Conservation (phyloP, 2,113 vertebrate genomes). For the Seriola dumerili region DNA sequence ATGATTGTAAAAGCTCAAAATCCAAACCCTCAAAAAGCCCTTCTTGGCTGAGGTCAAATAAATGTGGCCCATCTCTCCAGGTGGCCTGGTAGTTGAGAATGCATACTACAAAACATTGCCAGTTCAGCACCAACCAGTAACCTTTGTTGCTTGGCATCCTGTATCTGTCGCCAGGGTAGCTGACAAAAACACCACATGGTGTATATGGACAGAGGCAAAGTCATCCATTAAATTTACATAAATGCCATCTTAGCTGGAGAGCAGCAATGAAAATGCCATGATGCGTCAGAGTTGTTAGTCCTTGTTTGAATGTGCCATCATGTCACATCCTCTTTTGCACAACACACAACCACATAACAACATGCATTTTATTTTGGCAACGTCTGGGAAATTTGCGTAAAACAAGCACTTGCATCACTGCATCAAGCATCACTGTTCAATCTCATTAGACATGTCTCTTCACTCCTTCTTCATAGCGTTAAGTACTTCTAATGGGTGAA, state of each 20-base stretch:
- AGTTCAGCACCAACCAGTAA: neutral
- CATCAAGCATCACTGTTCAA: neutral
- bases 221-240: conserved; percentile 45
- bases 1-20: neutral
- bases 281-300: conserved; percentile 1
- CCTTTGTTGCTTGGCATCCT: conserved; percentile 20
- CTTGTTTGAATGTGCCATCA: neutral
- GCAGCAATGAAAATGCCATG: conserved; percentile 15
- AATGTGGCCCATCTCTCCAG: neutral
- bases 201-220: conserved; percentile 16
- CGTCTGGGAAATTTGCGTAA: neutral
- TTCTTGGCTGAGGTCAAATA: neutral
- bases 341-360: neutral
- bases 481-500: conserved; percentile 43
- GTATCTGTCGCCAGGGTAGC: conserved; percentile 10
- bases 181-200: conserved; percentile 29
- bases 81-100: neutral
- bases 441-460: conserved; percentile 37
- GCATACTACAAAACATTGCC: neutral
- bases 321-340: neutral
- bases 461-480: conserved; percentile 36
- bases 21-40: neutral
- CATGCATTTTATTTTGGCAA: neutral
- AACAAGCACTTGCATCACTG: neutral
- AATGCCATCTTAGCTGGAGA: conserved; percentile 36